Conservation (phyloP, 2,797 vertebrate species). For the Sebastolobus altivelis region DNA sequence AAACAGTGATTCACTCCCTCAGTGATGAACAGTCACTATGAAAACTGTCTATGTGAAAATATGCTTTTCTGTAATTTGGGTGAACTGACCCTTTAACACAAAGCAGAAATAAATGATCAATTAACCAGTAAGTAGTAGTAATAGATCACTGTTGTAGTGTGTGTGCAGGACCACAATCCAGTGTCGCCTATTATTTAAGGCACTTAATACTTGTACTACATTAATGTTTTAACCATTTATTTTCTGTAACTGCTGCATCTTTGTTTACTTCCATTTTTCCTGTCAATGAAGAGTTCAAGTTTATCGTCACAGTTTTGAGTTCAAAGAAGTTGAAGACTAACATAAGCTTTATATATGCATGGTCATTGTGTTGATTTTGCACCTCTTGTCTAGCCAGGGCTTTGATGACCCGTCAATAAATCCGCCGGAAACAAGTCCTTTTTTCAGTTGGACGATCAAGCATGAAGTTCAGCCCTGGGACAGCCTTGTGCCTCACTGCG, state of each 20-base stretch:
- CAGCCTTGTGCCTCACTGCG: constrained; percentile 85
- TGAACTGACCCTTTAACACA: constrained; percentile 1
- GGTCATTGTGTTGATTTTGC: constrained; percentile 70
- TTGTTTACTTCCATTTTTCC: constrained; percentile 26
- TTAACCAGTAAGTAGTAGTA: constrained; percentile 12
- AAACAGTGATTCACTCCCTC: background rate
- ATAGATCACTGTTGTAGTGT: too few species aligned
- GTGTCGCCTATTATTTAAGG: background rate
- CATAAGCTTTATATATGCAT: constrained; percentile 52
- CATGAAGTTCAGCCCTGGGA: constrained; percentile 90
- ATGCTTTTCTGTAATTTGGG: background rate
- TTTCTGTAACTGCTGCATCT: constrained; percentile 25
- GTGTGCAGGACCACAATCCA: background rate
- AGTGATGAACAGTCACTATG: background rate
- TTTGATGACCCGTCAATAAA: constrained; percentile 82
- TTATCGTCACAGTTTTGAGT: constrained; percentile 34
- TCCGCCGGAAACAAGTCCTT: constrained; percentile 75
- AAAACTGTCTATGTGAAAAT: constrained; percentile 1
- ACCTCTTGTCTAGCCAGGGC: constrained; percentile 66
- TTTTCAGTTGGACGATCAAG: constrained; percentile 72
- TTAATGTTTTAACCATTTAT: constrained; percentile 26
- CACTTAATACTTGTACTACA: constrained; percentile 7
- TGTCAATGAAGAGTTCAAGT: constrained; percentile 58
- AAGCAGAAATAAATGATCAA: constrained; percentile 36
- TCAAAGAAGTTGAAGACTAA: constrained; percentile 45